These are phyloP conservation scores for Spheniscus mendiculus DNA, from an alignment of 2,113 vertebrate species.

Conservation along the genomic window DNA sequence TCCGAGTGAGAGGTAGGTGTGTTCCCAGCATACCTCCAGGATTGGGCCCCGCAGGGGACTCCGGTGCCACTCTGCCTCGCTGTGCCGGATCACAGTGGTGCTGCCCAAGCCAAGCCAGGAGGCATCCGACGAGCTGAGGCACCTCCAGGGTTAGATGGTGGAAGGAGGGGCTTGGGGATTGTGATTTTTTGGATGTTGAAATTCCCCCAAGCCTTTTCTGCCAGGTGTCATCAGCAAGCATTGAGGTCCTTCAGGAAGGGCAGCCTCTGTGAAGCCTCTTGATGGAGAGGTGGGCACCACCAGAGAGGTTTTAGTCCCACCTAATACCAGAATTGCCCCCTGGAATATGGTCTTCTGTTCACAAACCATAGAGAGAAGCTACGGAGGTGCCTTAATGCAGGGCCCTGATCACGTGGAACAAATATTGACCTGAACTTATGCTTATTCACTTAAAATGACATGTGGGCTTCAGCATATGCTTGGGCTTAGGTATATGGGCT, in stretches of 20 bases:
- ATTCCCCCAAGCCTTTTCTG: background rate
- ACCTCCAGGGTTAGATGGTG: background rate
- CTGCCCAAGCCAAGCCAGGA: background rate
- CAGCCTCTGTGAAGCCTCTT: background rate
- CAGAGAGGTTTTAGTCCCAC: background rate
- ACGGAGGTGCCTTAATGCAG: background rate
- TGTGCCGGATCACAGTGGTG: fast-evolving
- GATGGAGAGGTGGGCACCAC: background rate
- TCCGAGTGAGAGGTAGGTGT: background rate
- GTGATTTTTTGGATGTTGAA: background rate
- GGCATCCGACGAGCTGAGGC: fast-evolving
- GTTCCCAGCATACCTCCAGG: slow-evolving; percentile 25
- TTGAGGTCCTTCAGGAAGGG: background rate
- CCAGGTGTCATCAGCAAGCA: background rate
- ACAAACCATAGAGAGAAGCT: background rate
- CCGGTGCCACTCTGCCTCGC: background rate
- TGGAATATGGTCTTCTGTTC: background rate
- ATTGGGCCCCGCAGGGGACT: background rate
- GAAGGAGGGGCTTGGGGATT: background rate
- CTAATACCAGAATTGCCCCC: background rate
- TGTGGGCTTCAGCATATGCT: background rate
- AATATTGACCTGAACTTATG: background rate
- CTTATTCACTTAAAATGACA: background rate
- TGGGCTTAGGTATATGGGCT: background rate
- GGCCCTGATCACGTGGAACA: background rate